Percentiles rank a stretch among this genome's conserved stretches.
Evolutionary conservation across 2,113 vertebrate species (phyloP).

Genomic region (Irena cyanogastra): DNA sequence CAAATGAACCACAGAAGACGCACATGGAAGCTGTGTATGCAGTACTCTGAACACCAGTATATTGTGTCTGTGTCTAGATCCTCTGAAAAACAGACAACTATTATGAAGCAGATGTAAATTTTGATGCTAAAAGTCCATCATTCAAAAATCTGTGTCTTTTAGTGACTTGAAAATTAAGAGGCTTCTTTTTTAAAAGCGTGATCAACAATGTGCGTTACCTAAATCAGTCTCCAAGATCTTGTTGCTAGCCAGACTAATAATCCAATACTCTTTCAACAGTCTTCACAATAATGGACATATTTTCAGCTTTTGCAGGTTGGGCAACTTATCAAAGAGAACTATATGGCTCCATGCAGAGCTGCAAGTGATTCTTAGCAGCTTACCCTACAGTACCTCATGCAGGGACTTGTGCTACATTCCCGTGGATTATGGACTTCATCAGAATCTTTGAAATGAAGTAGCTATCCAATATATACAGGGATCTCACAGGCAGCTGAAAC

Average conservation of each 20-base stretch:
- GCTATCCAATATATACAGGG: background rate
- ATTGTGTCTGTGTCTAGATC: background rate
- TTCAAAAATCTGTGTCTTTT: background rate
- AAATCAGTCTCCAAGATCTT: background rate
- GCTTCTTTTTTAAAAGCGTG: background rate
- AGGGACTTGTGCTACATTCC: slow-evolving; percentile 47
- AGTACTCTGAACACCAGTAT: background rate
- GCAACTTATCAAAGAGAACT: slow-evolving; percentile 61
- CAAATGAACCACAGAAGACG: too few relatives aligned
- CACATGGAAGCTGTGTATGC: background rate
- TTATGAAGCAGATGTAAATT: background rate
- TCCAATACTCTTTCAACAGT: slow-evolving; percentile 4
- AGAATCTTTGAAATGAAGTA: slow-evolving; percentile 60
- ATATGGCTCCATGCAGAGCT: slow-evolving; percentile 55
- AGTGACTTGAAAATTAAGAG: background rate
- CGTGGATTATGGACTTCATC: slow-evolving; percentile 51
- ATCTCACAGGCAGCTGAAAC: slow-evolving; percentile 18
- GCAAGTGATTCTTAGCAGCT: slow-evolving; percentile 61
- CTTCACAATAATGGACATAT: slow-evolving; percentile 54
- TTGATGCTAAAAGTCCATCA: background rate
- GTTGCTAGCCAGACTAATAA: background rate
- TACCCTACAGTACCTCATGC: slow-evolving; percentile 22
- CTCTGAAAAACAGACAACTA: background rate
- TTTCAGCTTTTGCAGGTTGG: slow-evolving; percentile 56
- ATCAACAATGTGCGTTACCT: background rate